These are phyloP conservation scores for Phania funesta DNA, from an alignment of 2,888 invertebrate species.

Conservation along the genomic window DNA sequence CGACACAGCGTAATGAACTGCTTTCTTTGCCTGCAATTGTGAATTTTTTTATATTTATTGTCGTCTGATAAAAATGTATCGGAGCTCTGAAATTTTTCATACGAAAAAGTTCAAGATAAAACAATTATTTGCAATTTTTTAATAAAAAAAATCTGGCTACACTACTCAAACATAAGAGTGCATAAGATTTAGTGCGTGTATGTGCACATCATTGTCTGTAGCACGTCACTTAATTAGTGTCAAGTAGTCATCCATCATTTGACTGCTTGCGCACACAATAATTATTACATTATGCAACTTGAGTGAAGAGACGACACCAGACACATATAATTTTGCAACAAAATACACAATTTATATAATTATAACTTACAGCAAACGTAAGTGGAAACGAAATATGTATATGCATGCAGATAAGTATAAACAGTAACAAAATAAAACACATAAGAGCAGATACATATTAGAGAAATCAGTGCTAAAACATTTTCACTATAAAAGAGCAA, in stretches of 20 bases:
- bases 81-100: neutral
- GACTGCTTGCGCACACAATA: slow-evolving; percentile 46
- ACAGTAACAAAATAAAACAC: neutral
- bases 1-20: too few species aligned
- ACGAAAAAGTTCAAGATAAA: neutral
- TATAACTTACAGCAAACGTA: slow-evolving; percentile 47
- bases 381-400: slow-evolving; percentile 33
- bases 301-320: slow-evolving; percentile 54
- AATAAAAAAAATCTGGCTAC: slow-evolving; percentile 2
- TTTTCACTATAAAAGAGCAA: neutral
- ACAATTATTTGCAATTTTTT: neutral
- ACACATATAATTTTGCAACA: slow-evolving; percentile 61
- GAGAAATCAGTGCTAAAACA: neutral
- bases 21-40: too few species aligned
- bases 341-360: slow-evolving; percentile 54
- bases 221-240: slow-evolving; percentile 77
- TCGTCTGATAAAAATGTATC: too few species aligned
- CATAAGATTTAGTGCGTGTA: neutral
- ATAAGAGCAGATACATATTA: neutral
- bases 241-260: slow-evolving; percentile 71
- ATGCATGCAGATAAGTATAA: too few species aligned
- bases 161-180: neutral
- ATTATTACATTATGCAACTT: slow-evolving; percentile 68
- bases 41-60: too few species aligned
- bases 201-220: slow-evolving; percentile 19